Conservation (phyloP, 2,797 vertebrate species). For the Sorex maritimensis region DNA sequence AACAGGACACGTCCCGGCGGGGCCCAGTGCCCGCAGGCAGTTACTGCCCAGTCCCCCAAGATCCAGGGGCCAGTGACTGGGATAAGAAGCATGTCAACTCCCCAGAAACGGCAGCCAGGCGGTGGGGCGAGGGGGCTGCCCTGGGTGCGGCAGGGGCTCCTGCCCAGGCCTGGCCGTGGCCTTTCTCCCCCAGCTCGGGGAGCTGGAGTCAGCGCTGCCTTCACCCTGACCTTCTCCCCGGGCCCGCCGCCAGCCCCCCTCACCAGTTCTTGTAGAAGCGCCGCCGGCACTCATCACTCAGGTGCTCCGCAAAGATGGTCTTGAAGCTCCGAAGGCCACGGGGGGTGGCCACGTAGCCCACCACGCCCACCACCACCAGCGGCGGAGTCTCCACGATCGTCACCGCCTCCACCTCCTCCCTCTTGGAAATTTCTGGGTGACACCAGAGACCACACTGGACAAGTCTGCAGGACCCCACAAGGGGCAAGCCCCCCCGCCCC, state of each 20-base stretch:
- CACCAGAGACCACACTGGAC: not conserved
- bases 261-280: constrained; percentile 98
- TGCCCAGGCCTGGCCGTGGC: not conserved
- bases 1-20: no score
- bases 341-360: constrained; percentile 95
- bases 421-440: constrained; percentile 94
- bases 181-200: not conserved
- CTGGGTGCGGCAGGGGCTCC: no score
- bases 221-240: no score
- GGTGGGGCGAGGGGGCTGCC: no score
- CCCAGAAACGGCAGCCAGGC: not conserved
- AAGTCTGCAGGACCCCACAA: no score
- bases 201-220: no score
- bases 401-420: constrained; percentile 96
- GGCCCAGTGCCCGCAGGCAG: no score
- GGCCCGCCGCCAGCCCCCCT: not conserved
- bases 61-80: not conserved
- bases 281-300: constrained; percentile 96
- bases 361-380: constrained; percentile 94
- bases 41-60: not conserved
- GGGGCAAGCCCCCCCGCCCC: not conserved
- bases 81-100: no score
- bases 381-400: constrained; percentile 97
- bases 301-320: constrained; percentile 97
- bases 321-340: constrained; percentile 95